Percentiles rank a stretch among this genome's conserved stretches.
phyloP scores from a whole-genome alignment of 2,888 invertebrate genomes.

The Orthonevra nobilis region DNA sequence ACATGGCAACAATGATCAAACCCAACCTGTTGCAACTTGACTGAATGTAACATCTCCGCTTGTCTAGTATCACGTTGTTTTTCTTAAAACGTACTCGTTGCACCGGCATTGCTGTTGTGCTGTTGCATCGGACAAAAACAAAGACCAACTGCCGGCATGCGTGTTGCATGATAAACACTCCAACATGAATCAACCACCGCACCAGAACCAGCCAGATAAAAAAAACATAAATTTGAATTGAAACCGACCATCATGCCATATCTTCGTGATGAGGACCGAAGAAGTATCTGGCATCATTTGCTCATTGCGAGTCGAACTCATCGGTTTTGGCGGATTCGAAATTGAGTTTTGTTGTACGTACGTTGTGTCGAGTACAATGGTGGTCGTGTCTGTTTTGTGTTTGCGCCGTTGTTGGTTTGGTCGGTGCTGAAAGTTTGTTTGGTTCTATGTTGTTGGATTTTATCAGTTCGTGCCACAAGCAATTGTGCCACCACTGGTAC shows the following conservation, averaged over 20 bases:
- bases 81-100: no score
- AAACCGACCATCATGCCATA: constrained; percentile 24
- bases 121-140: no score
- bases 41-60: no score
- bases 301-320: constrained; percentile 56
- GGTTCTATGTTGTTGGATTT: constrained; percentile 66
- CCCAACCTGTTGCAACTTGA: no score
- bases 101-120: constrained; percentile 3
- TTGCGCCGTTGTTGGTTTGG: constrained; percentile 32
- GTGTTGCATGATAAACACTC: constrained; percentile 10
- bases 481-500: constrained; percentile 70
- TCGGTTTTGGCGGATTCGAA: no score
- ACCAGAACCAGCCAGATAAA: constrained; percentile 14
- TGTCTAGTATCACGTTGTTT: no score
- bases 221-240: constrained; percentile 4
- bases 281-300: constrained; percentile 44
- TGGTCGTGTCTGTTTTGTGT: background rate
- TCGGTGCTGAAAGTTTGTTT: constrained; percentile 58
- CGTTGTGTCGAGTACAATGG: constrained; percentile 6
- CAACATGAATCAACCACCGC: no score
- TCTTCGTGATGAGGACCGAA: no score
- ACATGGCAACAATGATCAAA: no score
- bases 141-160: background rate
- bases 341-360: constrained; percentile 23
- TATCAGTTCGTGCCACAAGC: constrained; percentile 70